phyloP scores from a whole-genome alignment of 2,888 invertebrate genomes.

The Odiellus spinosus region DNA sequence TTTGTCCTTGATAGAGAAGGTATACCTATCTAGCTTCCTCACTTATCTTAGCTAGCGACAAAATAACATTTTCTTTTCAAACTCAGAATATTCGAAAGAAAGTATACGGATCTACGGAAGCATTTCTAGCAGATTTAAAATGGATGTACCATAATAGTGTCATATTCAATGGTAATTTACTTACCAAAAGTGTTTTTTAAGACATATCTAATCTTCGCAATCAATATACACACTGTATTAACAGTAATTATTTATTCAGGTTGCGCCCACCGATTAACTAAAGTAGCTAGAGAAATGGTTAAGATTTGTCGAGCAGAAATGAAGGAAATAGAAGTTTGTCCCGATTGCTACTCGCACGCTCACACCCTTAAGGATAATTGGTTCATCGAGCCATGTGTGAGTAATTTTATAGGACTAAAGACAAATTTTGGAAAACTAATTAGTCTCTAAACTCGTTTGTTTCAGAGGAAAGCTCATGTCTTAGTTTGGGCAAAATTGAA shows the following conservation, averaged over 20 bases:
- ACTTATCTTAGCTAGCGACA: too few species aligned
- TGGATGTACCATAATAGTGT: conserved; percentile 89
- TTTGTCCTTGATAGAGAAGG: conserved; percentile 48
- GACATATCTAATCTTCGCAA: too few species aligned
- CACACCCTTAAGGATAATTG: conserved; percentile 45
- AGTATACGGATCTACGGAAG: conserved; percentile 70
- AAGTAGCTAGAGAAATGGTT: conserved; percentile 56
- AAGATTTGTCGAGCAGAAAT: conserved; percentile 76
- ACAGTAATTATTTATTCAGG: conserved; percentile 35
- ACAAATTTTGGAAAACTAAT: not conserved
- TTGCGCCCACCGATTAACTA: conserved; percentile 59
- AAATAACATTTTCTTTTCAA: conserved; percentile 4
- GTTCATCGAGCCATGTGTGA: conserved; percentile 78
- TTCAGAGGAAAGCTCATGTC: conserved; percentile 58
- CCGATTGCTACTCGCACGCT: conserved; percentile 50
- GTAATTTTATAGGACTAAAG: conserved; percentile 20
- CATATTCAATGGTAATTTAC: conserved; percentile 53
- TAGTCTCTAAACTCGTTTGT: conserved; percentile 8
- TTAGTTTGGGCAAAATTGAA: conserved; percentile 92
- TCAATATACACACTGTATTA: too few species aligned
- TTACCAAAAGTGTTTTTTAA: too few species aligned
- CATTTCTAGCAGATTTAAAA: conserved; percentile 72
- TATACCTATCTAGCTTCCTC: conserved; percentile 14
- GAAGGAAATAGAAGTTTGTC: conserved; percentile 80
- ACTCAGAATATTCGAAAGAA: conserved; percentile 51